These are phyloP conservation scores for Paracentrotus lividus DNA, from an alignment of 53 echinoderm and acorn worm species.

Conservation along the genomic window DNA sequence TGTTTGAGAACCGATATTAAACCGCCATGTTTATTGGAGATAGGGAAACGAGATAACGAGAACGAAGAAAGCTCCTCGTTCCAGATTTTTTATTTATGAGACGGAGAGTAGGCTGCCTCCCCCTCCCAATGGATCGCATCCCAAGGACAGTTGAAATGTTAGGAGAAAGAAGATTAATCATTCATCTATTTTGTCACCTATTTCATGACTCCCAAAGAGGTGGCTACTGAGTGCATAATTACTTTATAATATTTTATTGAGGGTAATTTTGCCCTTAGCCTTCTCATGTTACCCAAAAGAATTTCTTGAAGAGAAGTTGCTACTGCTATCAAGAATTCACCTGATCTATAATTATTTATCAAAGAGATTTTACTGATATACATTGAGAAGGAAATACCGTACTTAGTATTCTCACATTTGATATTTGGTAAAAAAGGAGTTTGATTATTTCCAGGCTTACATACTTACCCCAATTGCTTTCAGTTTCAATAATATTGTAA, in stretches of 20 bases:
- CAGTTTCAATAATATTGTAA: neutral
- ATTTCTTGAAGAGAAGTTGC: neutral
- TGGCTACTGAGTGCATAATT: neutral
- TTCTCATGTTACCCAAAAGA: neutral
- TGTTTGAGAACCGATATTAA: neutral
- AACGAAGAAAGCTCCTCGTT: neutral
- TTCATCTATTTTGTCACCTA: neutral
- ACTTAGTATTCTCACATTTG: neutral
- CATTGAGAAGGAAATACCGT: neutral
- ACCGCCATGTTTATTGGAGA: neutral
- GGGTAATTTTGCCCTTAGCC: neutral
- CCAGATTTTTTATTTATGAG: constrained; percentile 27
- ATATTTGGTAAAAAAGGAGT: neutral
- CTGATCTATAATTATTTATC: no score
- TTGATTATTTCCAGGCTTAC: neutral
- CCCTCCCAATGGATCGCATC: neutral
- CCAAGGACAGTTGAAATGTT: neutral
- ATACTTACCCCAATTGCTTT: neutral
- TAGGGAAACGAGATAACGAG: constrained; percentile 2
- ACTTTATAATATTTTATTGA: neutral
- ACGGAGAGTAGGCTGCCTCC: neutral
- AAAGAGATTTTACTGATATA: neutral
- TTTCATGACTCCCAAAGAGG: neutral
- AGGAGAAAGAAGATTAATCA: neutral
- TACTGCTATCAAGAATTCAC: no score